phyloP scores from a whole-genome alignment of 2,797 vertebrate genomes.

The Danionella dracula region DNA sequence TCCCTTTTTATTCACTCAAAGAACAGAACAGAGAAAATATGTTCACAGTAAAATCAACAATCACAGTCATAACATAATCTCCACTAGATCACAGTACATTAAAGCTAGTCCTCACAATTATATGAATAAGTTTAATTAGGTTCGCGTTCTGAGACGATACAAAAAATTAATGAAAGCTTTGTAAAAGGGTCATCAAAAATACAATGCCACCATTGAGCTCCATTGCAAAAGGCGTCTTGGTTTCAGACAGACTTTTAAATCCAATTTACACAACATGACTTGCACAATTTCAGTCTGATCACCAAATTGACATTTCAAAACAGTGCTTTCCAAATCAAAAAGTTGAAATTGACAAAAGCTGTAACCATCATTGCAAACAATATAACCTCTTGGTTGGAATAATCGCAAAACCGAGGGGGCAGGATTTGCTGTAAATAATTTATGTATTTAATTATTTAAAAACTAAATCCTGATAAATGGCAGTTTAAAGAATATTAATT shows the following conservation, averaged over 20 bases:
- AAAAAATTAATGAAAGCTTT: background rate
- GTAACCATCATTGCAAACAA: background rate
- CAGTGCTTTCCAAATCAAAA: background rate
- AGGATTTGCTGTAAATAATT: too few species aligned
- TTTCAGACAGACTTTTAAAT: background rate
- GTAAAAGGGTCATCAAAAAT: background rate
- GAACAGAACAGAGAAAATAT: too few species aligned
- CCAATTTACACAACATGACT: slow-evolving; percentile 2
- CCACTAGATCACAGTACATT: background rate
- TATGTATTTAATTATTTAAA: too few species aligned
- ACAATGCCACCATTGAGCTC: background rate
- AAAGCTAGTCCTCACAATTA: background rate
- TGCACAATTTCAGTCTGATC: slow-evolving; percentile 10
- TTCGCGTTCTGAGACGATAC: background rate
- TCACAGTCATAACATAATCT: slow-evolving; percentile 13
- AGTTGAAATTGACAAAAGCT: background rate
- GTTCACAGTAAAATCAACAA: too few species aligned
- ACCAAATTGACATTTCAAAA: background rate
- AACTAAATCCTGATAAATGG: too few species aligned
- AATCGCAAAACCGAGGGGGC: too few species aligned
- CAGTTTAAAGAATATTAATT: too few species aligned
- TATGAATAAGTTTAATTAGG: background rate
- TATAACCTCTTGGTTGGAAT: too few species aligned
- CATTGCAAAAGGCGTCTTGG: background rate
- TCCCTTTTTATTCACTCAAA: too few species aligned